These are phyloP conservation scores for Heliconius erato DNA, from an alignment of 2,888 invertebrate genomes.

Conservation along the genomic window DNA sequence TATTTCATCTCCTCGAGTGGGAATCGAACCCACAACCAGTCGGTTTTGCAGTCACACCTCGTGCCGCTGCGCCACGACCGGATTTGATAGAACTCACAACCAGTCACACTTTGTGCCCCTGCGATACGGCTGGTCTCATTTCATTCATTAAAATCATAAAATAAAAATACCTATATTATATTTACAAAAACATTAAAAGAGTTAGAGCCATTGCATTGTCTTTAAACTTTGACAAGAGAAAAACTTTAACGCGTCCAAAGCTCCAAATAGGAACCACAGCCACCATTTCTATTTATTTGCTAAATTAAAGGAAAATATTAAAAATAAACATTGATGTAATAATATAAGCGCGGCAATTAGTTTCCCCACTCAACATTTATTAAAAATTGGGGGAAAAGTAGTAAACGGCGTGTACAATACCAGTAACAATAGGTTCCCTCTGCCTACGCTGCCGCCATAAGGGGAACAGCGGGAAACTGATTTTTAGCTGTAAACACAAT, in stretches of 20 bases:
- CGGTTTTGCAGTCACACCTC: too few species aligned
- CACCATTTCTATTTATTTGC: neutral
- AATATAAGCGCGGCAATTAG: neutral
- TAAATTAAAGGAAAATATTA: neutral
- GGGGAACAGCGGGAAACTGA: neutral
- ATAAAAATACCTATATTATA: too few species aligned
- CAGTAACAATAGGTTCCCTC: neutral
- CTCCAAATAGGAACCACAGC: neutral
- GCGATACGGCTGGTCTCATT: too few species aligned
- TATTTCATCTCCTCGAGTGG: too few species aligned
- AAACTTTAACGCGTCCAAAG: constrained; percentile 12
- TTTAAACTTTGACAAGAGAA: neutral
- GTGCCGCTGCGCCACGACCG: too few species aligned
- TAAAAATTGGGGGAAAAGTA: too few species aligned
- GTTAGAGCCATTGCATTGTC: neutral
- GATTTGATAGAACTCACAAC: too few species aligned
- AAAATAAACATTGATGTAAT: neutral
- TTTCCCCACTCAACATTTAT: neutral
- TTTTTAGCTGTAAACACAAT: neutral
- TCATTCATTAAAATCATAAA: too few species aligned
- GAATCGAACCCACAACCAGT: too few species aligned
- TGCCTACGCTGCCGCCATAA: neutral
- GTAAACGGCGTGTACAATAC: too few species aligned
- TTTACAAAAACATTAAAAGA: neutral
- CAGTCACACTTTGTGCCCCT: too few species aligned